phyloP scores from a whole-genome alignment of 1,140 invertebrate genomes.

The Eupristina koningsbergeri region DNA sequence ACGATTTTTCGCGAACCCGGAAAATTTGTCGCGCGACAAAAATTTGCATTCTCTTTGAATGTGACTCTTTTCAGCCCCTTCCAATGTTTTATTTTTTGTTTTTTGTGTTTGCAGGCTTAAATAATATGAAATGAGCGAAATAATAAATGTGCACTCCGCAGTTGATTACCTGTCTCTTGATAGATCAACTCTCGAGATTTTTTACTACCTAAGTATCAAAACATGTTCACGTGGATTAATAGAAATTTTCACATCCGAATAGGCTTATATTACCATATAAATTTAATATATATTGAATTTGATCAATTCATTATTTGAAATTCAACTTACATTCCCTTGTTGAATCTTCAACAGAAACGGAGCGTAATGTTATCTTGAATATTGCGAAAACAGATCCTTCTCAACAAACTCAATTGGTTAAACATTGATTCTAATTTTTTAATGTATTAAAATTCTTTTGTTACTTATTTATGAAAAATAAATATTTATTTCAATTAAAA shows the following conservation, averaged over 20 bases:
- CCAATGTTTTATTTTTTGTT: background rate
- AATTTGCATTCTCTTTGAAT: constrained; percentile 37
- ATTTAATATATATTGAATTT: background rate
- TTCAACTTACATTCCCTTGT: background rate
- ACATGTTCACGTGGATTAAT: background rate
- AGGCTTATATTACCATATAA: background rate
- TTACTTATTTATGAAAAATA: background rate
- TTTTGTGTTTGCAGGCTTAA: background rate
- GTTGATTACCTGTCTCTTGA: background rate
- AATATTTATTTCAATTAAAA: background rate
- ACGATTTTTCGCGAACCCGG: background rate
- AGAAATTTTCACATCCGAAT: too few relatives aligned
- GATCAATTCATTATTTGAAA: background rate
- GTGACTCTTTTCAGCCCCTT: background rate
- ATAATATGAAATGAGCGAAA: background rate
- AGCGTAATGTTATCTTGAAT: background rate
- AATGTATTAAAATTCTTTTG: background rate
- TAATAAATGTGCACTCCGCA: background rate
- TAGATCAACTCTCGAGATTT: background rate
- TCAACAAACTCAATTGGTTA: background rate
- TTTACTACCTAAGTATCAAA: background rate
- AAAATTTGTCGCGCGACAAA: constrained; percentile 28
- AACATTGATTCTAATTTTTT: constrained; percentile 6
- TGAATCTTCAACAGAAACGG: background rate
- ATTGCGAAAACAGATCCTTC: background rate